Evolutionary conservation across 1,140 invertebrate species (phyloP).

Genomic region (Aphaenogaster floridana): DNA sequence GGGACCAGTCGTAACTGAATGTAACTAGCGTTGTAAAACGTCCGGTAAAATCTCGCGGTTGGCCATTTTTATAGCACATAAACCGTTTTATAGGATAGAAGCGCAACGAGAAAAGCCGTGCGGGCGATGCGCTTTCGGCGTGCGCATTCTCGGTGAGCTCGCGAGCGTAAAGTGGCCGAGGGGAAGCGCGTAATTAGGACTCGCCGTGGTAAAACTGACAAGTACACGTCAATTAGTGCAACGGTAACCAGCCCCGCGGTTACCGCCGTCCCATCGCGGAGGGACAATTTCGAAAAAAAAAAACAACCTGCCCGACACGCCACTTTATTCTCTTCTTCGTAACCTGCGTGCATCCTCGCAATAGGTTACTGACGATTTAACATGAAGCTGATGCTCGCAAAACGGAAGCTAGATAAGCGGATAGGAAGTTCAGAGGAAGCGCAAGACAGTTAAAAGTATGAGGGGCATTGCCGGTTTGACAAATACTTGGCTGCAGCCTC

Average conservation of each 20-base stretch:
- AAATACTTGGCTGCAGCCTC: neutral
- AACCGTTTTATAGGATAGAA: conserved; percentile 45
- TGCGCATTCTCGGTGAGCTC: conserved; percentile 40
- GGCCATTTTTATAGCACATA: conserved; percentile 65
- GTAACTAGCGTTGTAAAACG: conserved; percentile 60
- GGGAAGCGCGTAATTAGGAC: conserved; percentile 71
- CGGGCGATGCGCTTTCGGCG: conserved; percentile 13
- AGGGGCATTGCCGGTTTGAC: neutral
- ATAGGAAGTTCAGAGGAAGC: neutral
- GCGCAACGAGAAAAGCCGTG: conserved; percentile 39
- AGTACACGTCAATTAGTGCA: conserved; percentile 73
- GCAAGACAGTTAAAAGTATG: neutral
- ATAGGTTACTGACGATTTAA: conserved; percentile 20
- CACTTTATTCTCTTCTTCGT: conserved; percentile 35
- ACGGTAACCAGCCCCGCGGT: conserved; percentile 40
- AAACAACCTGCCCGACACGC: conserved; percentile 23
- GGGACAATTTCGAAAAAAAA: conserved; percentile 42
- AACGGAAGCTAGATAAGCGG: neutral
- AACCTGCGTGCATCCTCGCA: neutral
- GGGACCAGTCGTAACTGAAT: conserved; percentile 50
- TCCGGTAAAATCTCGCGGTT: conserved; percentile 19
- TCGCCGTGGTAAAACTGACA: conserved; percentile 69
- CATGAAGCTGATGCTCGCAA: conserved; percentile 4
- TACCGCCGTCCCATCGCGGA: conserved; percentile 24
- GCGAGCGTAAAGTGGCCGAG: conserved; percentile 56